Conservation (phyloP, 1,140 invertebrate genomes). For the Drosophila hydei region DNA sequence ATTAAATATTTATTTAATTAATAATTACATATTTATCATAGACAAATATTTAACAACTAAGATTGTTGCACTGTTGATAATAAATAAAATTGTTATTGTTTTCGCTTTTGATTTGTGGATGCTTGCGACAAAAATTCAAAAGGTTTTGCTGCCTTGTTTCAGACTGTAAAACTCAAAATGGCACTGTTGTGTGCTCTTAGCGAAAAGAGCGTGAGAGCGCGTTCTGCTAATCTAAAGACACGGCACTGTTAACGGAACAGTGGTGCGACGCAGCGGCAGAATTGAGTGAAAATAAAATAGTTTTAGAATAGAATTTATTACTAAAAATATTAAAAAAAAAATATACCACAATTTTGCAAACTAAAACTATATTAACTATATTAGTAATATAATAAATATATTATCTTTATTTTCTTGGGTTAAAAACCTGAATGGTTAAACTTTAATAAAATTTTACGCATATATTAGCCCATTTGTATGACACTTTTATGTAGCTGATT, state of each 20-base stretch:
- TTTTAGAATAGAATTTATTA: too few species aligned
- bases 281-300: background rate
- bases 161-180: slow-evolving; percentile 30
- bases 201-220: background rate
- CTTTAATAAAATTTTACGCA: background rate
- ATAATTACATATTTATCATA: slow-evolving; percentile 7
- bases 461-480: background rate
- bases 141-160: slow-evolving; percentile 8
- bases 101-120: background rate
- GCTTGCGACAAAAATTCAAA: slow-evolving; percentile 7
- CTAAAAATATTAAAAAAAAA: too few species aligned
- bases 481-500: slow-evolving; percentile 19
- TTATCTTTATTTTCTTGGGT: background rate
- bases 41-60: background rate
- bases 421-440: too few species aligned
- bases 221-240: background rate
- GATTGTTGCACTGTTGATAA: background rate
- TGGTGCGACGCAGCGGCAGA: slow-evolving; percentile 5
- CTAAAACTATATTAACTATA: too few species aligned
- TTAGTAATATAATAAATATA: too few species aligned
- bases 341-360: too few species aligned
- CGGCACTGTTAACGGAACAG: slow-evolving; percentile 12
- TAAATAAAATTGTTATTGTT: background rate
- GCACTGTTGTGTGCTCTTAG: slow-evolving; percentile 41
- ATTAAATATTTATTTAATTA: slow-evolving; percentile 11